Evolutionary conservation across 2,888 invertebrate genomes (phyloP), one percentile per base, ranked within the genome.

Genomic region (Drosophila picticornis): DNA sequence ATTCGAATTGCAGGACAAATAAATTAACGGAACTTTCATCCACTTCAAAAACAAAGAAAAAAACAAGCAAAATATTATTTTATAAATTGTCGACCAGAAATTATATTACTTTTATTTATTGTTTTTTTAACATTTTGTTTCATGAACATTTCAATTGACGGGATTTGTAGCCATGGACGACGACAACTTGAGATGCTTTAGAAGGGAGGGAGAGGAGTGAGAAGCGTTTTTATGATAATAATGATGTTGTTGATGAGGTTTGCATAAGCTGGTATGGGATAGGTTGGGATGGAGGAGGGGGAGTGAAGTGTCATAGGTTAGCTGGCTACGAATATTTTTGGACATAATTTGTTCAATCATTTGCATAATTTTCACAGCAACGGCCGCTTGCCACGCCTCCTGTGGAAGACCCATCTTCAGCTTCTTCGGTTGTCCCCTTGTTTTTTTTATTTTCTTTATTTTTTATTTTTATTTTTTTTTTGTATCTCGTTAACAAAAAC

Each of bases 321-420:
- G 58, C 65, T 64, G 70, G 68, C 81, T 67, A 57, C 67, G 58
- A 64, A 58, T 62, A 70, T 72, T 68, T 77, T 78, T 87, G 80
- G 84, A 84, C 87, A 84, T 84, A 78, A 87, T 89, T 87, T 88
- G 85, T 79, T 74, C 89, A 88, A 89, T 85, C 83, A 88, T 89
- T 88, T 88, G 85, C 88, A 88, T 88, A 89, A 89, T 88, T 82
- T 84, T 74, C 72, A 83, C 77, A 84, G 74, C 59, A 73, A 72
- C 77, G 80, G 75, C 64, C 69, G 61, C 56, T 51, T 65, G 56
- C 48, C 73, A 57, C 67, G 4, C 46, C 60, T 48, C 46, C 51
- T 19, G 25, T 13, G 25, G 19, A 46, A 59, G 11, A 2, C 13
- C 34, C 29, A 32, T 34, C 48, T 25, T 19, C 11, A 9, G 7